Evolutionary conservation across 2,888 invertebrate species (phyloP).

Genomic region (Trichogramma dendrolimi): DNA sequence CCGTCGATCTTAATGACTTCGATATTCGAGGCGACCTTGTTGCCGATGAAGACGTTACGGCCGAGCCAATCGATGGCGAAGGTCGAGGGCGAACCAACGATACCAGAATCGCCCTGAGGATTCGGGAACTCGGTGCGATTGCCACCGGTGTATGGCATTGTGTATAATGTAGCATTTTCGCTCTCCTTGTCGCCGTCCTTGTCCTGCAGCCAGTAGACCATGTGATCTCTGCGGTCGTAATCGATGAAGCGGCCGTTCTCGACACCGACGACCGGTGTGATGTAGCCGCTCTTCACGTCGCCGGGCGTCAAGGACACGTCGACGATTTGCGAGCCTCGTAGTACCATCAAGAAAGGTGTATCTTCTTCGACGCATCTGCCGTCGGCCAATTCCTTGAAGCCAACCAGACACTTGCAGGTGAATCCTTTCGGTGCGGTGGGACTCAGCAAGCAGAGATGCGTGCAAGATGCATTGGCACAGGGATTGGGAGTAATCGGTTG

Average conservation of each 20-base stretch:
- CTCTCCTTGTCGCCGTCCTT: conserved; percentile 69
- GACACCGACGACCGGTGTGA: conserved; percentile 84
- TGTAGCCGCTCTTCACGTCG: conserved; percentile 71
- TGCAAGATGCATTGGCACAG: conserved; percentile 71
- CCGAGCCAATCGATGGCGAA: conserved; percentile 97
- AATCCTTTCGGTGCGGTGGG: conserved; percentile 68
- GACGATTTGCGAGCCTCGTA: conserved; percentile 84
- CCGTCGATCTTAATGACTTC: conserved; percentile 85
- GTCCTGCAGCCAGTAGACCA: conserved; percentile 82
- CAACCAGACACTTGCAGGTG: conserved; percentile 88
- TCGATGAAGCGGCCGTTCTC: conserved; percentile 85
- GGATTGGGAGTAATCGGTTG: conserved; percentile 80
- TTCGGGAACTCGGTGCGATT: conserved; percentile 79
- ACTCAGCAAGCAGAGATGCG: conserved; percentile 88
- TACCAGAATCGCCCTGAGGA: conserved; percentile 64
- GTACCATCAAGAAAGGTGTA: conserved; percentile 81
- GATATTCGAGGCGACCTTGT: conserved; percentile 82
- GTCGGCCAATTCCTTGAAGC: conserved; percentile 65
- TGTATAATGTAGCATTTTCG: conserved; percentile 80
- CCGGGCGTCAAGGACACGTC: conserved; percentile 75
- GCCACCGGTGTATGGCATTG: conserved; percentile 79
- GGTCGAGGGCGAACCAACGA: conserved; percentile 84
- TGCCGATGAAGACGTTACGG: conserved; percentile 89
- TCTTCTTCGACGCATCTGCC: conserved; percentile 81
- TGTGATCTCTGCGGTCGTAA: conserved; percentile 81